Evolutionary conservation across 2,888 invertebrate species (phyloP), one percentile per base, ranked within the genome.

Genomic region (Dryococelus australis): DNA sequence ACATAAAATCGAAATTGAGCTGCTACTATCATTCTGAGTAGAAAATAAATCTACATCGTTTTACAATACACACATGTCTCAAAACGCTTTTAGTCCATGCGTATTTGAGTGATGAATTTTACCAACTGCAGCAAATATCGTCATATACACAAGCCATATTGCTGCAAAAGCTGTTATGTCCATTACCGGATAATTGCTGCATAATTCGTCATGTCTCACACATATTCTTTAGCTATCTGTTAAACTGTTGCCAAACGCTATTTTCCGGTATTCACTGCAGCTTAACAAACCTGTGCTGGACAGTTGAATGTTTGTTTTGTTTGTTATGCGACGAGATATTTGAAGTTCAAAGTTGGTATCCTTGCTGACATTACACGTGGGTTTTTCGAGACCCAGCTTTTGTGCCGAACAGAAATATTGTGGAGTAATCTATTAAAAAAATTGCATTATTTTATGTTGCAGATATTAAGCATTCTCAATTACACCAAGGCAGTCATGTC

Each of bases 81-180:
- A n/a, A n/a, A n/a, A 83, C 28, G 0, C 83, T 1, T 83, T 83
- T 27, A 8, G 24, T 6, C 2, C 27, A 16, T 28, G 28, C 83
- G 20, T 83, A 35, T 83, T 6, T 83, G 28, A 83, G 28, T 28
- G 83, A 35, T 83, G 83, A 83, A 83, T 35, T 35, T 8, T 43
- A 83, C 12, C 16, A 83, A 83, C 83, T 83, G 83, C 83, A 83
- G 28, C 43, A 28, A 43, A 83, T 3, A 10, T 83, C 83, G 83
- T 83, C 28, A 83, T 35, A 1, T 65, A 10, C 83, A 83, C 12
- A 28, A 9, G 83, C 28, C 10, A 83, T 2, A 83, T 28, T 83
- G 83, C 43, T 83, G 12, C 83, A 83, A 28, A 83, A 28, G 35
- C 83, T 20, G 83, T 83, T 83, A 20, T 83, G 83, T 83, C 28